Evolutionary conservation across 92 coral and sea anemone genomes (phyloP).

Genomic region (Phenganax marumi): DNA sequence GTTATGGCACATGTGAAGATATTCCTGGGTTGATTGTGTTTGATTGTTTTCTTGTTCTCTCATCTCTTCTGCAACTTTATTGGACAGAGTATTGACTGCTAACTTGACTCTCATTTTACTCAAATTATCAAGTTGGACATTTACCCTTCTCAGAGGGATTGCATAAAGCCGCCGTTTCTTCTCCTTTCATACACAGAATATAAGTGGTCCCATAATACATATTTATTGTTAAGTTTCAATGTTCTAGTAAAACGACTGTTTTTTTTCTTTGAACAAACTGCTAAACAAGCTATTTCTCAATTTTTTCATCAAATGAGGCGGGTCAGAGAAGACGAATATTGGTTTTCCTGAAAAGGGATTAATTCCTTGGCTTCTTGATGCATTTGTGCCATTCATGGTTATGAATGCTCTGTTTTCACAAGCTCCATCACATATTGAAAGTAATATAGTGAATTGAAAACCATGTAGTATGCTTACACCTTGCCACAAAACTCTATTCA

Average conservation of each 20-base stretch:
- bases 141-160: slow-evolving; percentile 33
- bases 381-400: slow-evolving; percentile 12
- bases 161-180: slow-evolving; percentile 34
- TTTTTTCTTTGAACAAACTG: slow-evolving; percentile 39
- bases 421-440: slow-evolving; percentile 39
- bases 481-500: slow-evolving; percentile 40
- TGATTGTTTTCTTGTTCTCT: not conserved
- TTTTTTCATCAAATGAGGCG: slow-evolving; percentile 48
- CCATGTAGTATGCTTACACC: slow-evolving; percentile 33
- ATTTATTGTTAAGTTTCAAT: slow-evolving; percentile 26
- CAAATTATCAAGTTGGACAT: slow-evolving; percentile 40
- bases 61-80: slow-evolving; percentile 46
- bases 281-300: slow-evolving; percentile 41
- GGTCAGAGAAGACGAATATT: slow-evolving; percentile 46
- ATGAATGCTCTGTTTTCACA: slow-evolving; percentile 37
- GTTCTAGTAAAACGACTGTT: slow-evolving; percentile 41
- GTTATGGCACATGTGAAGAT: slow-evolving; percentile 7
- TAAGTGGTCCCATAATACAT: slow-evolving; percentile 45
- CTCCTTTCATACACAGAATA: slow-evolving; percentile 45
- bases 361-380: slow-evolving; percentile 2
- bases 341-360: slow-evolving; percentile 46
- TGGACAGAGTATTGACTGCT: slow-evolving; percentile 41
- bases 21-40: slow-evolving; percentile 25
- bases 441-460: slow-evolving; percentile 24
- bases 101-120: slow-evolving; percentile 48